Percentiles rank a stretch among this genome's conserved stretches.
Evolutionary conservation across 2,113 vertebrate species (phyloP).

Genomic region (Dipodomys merriami): DNA sequence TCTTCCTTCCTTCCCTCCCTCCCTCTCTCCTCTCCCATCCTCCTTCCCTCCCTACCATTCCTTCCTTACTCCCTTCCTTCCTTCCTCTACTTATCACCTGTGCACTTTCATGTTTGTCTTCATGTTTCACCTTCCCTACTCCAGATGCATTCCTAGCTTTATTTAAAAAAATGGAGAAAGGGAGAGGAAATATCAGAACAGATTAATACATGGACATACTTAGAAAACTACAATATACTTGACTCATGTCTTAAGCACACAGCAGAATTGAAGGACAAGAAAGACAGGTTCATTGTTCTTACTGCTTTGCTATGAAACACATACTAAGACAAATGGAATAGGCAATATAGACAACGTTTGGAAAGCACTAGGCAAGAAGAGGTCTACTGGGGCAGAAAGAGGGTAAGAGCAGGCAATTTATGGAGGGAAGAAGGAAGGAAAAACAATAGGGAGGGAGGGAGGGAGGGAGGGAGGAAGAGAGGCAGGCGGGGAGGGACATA

Average conservation of each 20-base stretch:
- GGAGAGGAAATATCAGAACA: background rate
- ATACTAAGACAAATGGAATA: background rate
- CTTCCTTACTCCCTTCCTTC: background rate
- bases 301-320: background rate
- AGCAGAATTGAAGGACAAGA: background rate
- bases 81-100: background rate
- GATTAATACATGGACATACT: background rate
- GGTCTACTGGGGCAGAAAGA: background rate
- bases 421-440: background rate
- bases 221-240: background rate
- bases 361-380: background rate
- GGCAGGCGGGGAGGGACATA: no score
- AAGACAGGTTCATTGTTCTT: background rate
- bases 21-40: no score
- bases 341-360: background rate
- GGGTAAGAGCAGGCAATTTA: background rate
- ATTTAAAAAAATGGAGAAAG: background rate
- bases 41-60: no score
- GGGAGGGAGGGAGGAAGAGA: background rate
- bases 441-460: no score
- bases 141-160: background rate
- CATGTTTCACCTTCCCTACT: background rate
- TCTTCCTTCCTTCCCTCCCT: no score
- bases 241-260: background rate
- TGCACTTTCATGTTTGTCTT: background rate